Base-by-base conservation (phyloP, 2,888 invertebrate species). In the Caradrina kadenii region DNA sequence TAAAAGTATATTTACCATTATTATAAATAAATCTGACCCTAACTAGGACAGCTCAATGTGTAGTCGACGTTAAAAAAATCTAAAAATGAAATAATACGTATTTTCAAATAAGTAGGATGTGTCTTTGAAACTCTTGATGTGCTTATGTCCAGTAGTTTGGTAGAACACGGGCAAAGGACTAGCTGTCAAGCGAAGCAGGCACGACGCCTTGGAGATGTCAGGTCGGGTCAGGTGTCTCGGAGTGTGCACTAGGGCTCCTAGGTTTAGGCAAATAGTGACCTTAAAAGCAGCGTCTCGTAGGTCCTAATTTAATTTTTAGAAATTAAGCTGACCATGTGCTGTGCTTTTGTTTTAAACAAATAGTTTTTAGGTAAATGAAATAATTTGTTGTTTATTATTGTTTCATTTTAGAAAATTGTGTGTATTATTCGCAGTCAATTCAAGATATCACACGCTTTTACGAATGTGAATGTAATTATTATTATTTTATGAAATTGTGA, bases 261-360 rank as follows among this genome's bases (percentile, higher is more conserved):
- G 92, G 83, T 82, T 88, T 94, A 94, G 92, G 92, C 89, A 89
- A 89, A 92, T 94, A 92, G 91, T 88, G 92, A 91, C 89, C 88
- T 89, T 90, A 88, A 88, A 87, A 87, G 86, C 93, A 90, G 90
- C 90, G 91, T 91, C 87, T 91, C 87, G 88, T 93, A 94, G 94
- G 90, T 93, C 90, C 86, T 93, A 91, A 93, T 93, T 93, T 94
- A 92, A 92, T 92, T 93, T 93, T 86, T 93, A 93, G 93, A 88
- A 89, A 88, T 88, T 96, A 96, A 95, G 95, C 95, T 94, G 95
- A 96, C 93, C 93, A 95, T 94, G 96, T 95, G 96, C 95, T 96
- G 96, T 96, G 96, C 94, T 96, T 96, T 94, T 93, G 94, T 95
- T 96, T 96, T 95, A 94, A 95, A 94, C 90, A 92, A 89, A 90